Evolutionary conservation across 2,888 invertebrate genomes (phyloP).

Genomic region (Drosophila ochracea): DNA sequence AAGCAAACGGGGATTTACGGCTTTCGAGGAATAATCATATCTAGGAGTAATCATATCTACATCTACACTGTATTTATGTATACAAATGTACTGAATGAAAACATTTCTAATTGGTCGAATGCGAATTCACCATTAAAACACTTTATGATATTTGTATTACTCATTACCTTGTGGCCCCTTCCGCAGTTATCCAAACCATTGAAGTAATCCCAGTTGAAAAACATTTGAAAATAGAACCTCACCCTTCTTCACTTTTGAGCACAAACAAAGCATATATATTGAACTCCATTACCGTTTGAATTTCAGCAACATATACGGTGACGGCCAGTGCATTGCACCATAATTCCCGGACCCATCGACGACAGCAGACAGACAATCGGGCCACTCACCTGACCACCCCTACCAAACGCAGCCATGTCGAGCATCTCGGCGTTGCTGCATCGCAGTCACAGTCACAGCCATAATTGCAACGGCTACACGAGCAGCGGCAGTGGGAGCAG

Average conservation of each 20-base stretch:
- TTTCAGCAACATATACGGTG: slow-evolving; percentile 51
- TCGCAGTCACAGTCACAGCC: slow-evolving; percentile 65
- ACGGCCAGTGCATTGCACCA: slow-evolving; percentile 41
- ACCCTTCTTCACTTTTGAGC: background rate
- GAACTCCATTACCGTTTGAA: slow-evolving; percentile 68
- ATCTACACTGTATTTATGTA: background rate
- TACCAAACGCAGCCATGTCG: slow-evolving; percentile 52
- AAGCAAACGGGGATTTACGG: background rate
- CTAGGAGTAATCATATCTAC: slow-evolving; percentile 3
- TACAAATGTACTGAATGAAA: background rate
- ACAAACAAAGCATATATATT: slow-evolving; percentile 71
- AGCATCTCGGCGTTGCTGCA: slow-evolving; percentile 75
- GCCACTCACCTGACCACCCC: slow-evolving; percentile 15
- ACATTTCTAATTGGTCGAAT: slow-evolving; percentile 1
- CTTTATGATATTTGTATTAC: slow-evolving; percentile 9
- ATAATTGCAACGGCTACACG: slow-evolving; percentile 66
- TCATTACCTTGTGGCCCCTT: slow-evolving; percentile 6
- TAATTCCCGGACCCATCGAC: background rate
- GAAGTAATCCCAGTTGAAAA: background rate
- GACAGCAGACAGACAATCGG: slow-evolving; percentile 7
- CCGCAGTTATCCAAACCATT: background rate
- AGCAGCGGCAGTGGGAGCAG: slow-evolving; percentile 66
- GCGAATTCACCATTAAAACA: background rate
- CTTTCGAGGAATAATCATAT: slow-evolving; percentile 9
- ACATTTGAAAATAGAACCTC: background rate